Evolutionary conservation across 2,888 invertebrate species (phyloP), one percentile per base, ranked within the genome.

Genomic region (Nemurella pictetii): DNA sequence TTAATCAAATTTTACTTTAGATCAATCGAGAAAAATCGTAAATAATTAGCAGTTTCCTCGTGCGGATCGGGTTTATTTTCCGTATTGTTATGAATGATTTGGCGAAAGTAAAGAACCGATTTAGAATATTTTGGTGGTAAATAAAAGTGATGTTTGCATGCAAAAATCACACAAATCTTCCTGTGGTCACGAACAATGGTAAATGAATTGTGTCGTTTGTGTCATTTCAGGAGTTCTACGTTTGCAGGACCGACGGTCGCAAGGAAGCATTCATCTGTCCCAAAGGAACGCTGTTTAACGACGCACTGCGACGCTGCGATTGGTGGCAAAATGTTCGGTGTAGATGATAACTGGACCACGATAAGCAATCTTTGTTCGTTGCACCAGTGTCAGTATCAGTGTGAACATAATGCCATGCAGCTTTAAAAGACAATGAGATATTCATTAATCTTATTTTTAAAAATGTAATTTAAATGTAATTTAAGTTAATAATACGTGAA

Each of bases 201-300:
- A 80, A 80, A 80, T 27, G 9, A 28, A n/a, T 80, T n/a, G 3
- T 74, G 7, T 74, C 9, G 25, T 74, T 29, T 80, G 30, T 30
- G 15, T 3, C 87, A 83, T 88, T 88, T 26, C 87, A 89, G 89
- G 88, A 87, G 15, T 89, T 89, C 87, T 88, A 89, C 86, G 86
- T 88, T 84, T 89, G 89, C 85, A 88, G 88, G 85, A 86, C 86
- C 26, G 88, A 88, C 80, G 89, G 88, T 15, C 86, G 87, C 9
- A 88, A 87, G 75, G 89, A 89, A 82, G 88, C 89, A 5, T 89
- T 89, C 87, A 80, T 88, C 15, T 89, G 89, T 84, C 89, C 89
- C 5, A 86, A 86, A 84, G 89, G 88, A 77, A 88, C 88, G 32
- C 85, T 89, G 75, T 89, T 87, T 85, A 88, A 88, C 85, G 85